phyloP scores from a whole-genome alignment of 2,113 vertebrate species.

The Cygnus atratus region DNA sequence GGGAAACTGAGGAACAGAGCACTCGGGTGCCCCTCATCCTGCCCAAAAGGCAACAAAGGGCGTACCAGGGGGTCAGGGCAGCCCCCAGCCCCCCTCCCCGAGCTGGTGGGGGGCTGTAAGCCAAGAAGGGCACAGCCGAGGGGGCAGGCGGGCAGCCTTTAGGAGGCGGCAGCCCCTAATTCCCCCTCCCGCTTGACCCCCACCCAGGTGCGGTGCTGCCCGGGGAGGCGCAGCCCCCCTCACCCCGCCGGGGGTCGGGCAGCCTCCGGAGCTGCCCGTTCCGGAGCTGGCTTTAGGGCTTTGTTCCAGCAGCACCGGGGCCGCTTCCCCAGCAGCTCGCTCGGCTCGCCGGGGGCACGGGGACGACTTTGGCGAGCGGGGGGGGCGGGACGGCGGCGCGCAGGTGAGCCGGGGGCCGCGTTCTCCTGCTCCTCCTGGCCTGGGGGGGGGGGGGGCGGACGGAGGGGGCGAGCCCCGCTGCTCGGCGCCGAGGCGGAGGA shows the following conservation, averaged over 20 bases:
- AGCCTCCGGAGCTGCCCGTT: not conserved
- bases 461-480: not conserved
- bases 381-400: not conserved
- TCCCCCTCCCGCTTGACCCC: rapidly evolving
- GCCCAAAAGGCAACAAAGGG: rapidly evolving
- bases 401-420: no score
- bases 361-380: no score
- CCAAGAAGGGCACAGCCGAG: not conserved
- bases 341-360: not conserved
- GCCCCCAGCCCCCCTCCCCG: rapidly evolving
- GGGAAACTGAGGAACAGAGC: not conserved
- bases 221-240: rapidly evolving
- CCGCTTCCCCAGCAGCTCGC: not conserved
- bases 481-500: not conserved
- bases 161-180: not conserved
- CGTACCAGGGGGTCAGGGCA: rapidly evolving
- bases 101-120: not conserved
- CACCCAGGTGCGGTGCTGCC: not conserved
- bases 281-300: not conserved
- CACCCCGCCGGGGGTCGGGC: not conserved
- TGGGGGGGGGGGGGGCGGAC: no score
- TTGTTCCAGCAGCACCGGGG: not conserved
- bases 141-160: not conserved
- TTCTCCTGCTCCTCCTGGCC: no score
- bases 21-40: rapidly evolving